A percentile compares a stretch with the other conserved stretches of the same genome.
Conservation (phyloP, 2,113 vertebrate species). For the Orthonyx spaldingii region DNA sequence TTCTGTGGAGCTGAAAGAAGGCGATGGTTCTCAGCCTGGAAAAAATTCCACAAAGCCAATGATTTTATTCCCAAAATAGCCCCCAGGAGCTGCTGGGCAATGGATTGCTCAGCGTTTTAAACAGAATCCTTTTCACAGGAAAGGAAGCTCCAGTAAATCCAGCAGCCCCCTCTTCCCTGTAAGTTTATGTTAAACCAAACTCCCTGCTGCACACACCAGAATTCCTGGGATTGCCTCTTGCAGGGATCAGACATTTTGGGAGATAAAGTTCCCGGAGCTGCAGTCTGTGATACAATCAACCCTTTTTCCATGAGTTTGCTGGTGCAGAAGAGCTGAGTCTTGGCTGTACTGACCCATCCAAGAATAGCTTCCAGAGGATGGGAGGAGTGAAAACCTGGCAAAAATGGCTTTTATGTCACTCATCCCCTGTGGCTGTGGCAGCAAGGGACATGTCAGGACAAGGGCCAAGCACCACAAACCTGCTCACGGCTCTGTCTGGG, state of each 20-base stretch:
- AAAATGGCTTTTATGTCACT: neutral
- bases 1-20: neutral
- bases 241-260: neutral
- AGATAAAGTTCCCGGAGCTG: neutral
- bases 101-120: neutral
- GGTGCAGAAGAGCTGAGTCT: neutral
- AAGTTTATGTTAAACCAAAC: neutral
- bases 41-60: neutral
- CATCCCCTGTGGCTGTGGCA: neutral
- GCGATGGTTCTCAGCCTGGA: neutral
- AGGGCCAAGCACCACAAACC: neutral
- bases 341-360: neutral
- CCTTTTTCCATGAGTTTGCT: neutral
- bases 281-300: neutral
- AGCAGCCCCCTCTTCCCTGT: neutral
- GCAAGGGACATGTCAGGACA: neutral
- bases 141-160: neutral
- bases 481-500: neutral
- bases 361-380: constrained; percentile 20
- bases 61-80: neutral
- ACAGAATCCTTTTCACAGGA: neutral
- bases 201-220: neutral
- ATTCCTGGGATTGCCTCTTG: neutral
- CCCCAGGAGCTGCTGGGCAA: neutral
- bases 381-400: neutral